Percentiles rank a stretch among this genome's conserved stretches.
Evolutionary conservation across 1,140 invertebrate species (phyloP).

Genomic region (Anagrus nilaparvatae): DNA sequence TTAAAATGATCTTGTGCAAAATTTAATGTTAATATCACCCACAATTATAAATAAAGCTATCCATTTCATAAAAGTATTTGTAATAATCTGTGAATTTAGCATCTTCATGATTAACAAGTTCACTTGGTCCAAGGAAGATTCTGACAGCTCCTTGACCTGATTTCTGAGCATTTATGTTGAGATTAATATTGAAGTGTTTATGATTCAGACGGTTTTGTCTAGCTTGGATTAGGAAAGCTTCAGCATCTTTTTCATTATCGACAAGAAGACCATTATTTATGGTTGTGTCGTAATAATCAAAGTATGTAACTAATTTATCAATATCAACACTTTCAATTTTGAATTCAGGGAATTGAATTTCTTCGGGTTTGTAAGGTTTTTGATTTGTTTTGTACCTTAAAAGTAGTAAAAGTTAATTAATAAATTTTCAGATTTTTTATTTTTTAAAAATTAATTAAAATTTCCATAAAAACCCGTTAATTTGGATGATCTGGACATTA

Average conservation of each 20-base stretch:
- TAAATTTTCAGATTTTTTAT: slow-evolving; percentile 22
- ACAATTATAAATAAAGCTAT: slow-evolving; percentile 36
- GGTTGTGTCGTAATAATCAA: slow-evolving; percentile 57
- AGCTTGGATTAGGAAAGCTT: slow-evolving; percentile 23
- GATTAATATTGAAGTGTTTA: slow-evolving; percentile 52
- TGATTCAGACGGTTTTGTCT: slow-evolving; percentile 43
- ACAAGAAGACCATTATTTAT: slow-evolving; percentile 52
- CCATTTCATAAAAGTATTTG: slow-evolving; percentile 55
- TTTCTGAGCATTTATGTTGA: slow-evolving; percentile 48
- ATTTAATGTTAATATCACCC: slow-evolving; percentile 14
- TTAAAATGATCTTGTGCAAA: not conserved
- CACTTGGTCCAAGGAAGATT: slow-evolving; percentile 61
- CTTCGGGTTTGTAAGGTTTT: slow-evolving; percentile 47
- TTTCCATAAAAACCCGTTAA: slow-evolving; percentile 30
- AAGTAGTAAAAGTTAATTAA: slow-evolving; percentile 28
- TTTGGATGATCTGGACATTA: slow-evolving; percentile 36
- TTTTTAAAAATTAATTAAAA: not conserved
- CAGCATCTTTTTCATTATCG: slow-evolving; percentile 23
- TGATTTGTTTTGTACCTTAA: slow-evolving; percentile 38
- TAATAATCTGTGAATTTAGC: slow-evolving; percentile 41
- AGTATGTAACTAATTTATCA: slow-evolving; percentile 58
- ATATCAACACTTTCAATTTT: slow-evolving; percentile 51
- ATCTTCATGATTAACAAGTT: slow-evolving; percentile 43
- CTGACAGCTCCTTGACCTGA: slow-evolving; percentile 45
- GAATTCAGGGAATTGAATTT: slow-evolving; percentile 50